Base-by-base conservation (phyloP, 2,113 vertebrate species). In the Crypturellus undulatus region DNA sequence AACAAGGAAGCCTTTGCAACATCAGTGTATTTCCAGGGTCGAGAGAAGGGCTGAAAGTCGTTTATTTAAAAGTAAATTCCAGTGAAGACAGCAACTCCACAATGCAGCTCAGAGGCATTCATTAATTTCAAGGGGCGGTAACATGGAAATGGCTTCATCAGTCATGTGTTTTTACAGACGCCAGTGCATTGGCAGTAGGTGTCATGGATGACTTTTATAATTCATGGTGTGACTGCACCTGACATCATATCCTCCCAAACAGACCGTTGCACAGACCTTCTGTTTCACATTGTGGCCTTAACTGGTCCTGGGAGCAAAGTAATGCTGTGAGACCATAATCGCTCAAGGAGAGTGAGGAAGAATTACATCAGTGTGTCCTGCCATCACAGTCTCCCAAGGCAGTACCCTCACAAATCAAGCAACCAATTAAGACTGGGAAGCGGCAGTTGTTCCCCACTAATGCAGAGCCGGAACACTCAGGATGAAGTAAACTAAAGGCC, bases 161-260 rank as follows among this genome's bases (percentile, higher is more conserved):
- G 26, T 51, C 64, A 26, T 24, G 20, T 0, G 0, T 34, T 67
- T 79, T 52, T 8, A 42, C 45, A 21, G 28, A 34, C 18, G 64
- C 28, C 51, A 38, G 24, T 40, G 52, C 47, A 86, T 69, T 80
- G 84, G 22, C 52, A 40, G 11, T 72, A 21, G 11, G 36, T 56
- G 60, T 32, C 49, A 16, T 12, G 54, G 36, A 22, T 0, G 47
- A 32, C 62, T 34, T 78, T 36, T 12, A 28, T 51, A 45, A 17
- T 7, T 47, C 26, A 10, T 16, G 68, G 36, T 2, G 0, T 60
- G 71, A 32, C n/a, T 58, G 28, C 13, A 58, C 8, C 17, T 9
- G 51, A 26, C 30, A 72, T 49, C 47, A 24, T 9, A 49, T 3
- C 16, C 15, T 15, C 63, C 38, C 58, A 56, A 5, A 34, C 13